Evolutionary conservation across 2,113 vertebrate genomes (phyloP), one percentile per base, ranked within the genome.

Genomic region (Ictalurus punctatus): DNA sequence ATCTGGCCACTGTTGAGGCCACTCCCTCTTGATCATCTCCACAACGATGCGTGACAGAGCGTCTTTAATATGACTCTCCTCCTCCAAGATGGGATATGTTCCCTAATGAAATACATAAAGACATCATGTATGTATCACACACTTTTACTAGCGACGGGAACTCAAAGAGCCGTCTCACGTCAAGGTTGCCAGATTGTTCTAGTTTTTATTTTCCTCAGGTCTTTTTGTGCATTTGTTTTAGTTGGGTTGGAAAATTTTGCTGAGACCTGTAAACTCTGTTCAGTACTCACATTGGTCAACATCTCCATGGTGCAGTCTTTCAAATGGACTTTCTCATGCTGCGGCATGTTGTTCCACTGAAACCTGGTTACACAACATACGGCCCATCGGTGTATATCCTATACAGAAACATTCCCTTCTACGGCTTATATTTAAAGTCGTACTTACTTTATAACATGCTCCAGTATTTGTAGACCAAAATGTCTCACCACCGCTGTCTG

Each of bases 1-100:
- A 76, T 99, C 96, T 73, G 98, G 97, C 98, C 98, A 99, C 83
- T 99, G 96, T 90, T 99, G 98, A 37, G 98, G 98, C 98, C 98
- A 99, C 86, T 99, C 98, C 2, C 98, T 96, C 92, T 99, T 99
- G 83, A 99, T 98, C 98, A 99, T 99, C 93, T 99, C 98, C 40
- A 99, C 98, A 27, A 97, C 95, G 82, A 99, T 99, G 84, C 98
- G 96, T 73, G 98, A 98, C 30, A 99, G 92, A 78, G 95, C 98
- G 90, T 99, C 98, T 94, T 99, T 99, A 90, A 99, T 97, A 87
- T 99, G 97, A 93, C 97, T 97, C 92, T 99, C 97, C 90, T 99
- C 98, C 89, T 98, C 97, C 92, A 99, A 92, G 91, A 99, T 98
- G 54, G 95, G 94, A 86, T 95, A 95, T 23, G 97, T 98, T 69